A percentile compares a stretch with the other conserved stretches of the same genome.
These are phyloP conservation scores for Drosophila azteca DNA, from an alignment of 1,140 invertebrate genomes.

Conservation along the genomic window DNA sequence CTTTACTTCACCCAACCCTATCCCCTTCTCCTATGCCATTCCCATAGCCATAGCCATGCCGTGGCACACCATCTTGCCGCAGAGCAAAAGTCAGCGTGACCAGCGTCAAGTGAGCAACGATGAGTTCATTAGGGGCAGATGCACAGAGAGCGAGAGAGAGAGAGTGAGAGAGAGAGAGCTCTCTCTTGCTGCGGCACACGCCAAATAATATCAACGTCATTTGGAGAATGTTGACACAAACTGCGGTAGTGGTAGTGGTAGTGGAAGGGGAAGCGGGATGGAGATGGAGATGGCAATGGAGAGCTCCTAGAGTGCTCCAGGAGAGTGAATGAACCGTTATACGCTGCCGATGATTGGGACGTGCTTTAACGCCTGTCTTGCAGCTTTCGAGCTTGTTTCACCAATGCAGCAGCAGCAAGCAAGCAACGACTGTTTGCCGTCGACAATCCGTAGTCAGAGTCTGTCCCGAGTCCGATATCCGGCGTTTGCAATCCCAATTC, in stretches of 20 bases:
- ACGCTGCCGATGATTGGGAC: constrained; percentile 33
- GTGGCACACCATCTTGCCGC: background rate
- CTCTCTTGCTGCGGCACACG: constrained; percentile 45
- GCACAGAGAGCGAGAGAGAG: background rate
- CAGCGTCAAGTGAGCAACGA: background rate
- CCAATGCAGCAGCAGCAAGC: constrained; percentile 21
- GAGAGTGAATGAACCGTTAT: constrained; percentile 52
- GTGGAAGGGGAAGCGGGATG: background rate
- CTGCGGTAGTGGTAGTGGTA: constrained; percentile 19
- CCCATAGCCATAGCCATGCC: background rate
- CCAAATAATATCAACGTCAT: constrained; percentile 66
- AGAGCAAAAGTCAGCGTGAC: constrained; percentile 34
- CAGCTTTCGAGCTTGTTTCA: constrained; percentile 66
- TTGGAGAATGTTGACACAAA: constrained; percentile 65
- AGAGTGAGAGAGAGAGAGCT: background rate
- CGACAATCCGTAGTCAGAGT: too few species aligned
- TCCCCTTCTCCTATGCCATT: background rate
- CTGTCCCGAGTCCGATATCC: background rate
- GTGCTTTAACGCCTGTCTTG: constrained; percentile 65
- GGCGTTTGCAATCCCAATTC: too few species aligned
- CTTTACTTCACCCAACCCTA: background rate
- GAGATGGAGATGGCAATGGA: background rate
- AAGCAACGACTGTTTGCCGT: constrained; percentile 43
- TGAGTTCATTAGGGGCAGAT: constrained; percentile 27
- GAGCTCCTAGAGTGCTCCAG: background rate